Evolutionary conservation across 1,140 invertebrate species (phyloP).

Genomic region (Meloidogyne exigua): DNA sequence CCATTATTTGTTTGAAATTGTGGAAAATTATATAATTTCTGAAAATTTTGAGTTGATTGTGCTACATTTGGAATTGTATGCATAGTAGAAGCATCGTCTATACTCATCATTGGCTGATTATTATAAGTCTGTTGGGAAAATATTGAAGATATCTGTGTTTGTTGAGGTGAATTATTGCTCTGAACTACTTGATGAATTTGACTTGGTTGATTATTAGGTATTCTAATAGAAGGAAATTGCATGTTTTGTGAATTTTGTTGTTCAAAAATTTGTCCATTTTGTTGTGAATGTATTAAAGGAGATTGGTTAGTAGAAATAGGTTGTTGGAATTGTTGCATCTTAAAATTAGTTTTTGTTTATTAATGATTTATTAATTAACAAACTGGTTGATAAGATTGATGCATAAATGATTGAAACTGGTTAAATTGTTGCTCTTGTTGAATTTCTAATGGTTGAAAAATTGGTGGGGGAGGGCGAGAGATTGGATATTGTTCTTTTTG

Average conservation of each 20-base stretch:
- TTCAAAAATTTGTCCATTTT: slow-evolving; percentile 18
- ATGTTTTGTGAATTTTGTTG: slow-evolving; percentile 25
- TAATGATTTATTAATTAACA: neutral
- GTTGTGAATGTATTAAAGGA: slow-evolving; percentile 9
- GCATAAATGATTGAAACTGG: slow-evolving; percentile 54
- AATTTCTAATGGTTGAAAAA: neutral
- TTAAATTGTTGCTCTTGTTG: slow-evolving; percentile 22
- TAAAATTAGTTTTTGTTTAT: slow-evolving; percentile 12
- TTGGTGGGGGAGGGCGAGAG: neutral
- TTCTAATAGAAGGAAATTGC: neutral
- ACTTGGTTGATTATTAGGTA: neutral
- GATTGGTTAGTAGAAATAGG: neutral
- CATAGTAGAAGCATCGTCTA: slow-evolving; percentile 1
- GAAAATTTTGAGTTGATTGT: slow-evolving; percentile 5
- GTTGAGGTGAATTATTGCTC: slow-evolving; percentile 6
- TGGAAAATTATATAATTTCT: slow-evolving; percentile 5
- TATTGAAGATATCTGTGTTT: slow-evolving; percentile 18
- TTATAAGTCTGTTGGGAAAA: slow-evolving; percentile 4
- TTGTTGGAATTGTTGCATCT: slow-evolving; percentile 30
- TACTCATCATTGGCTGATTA: neutral
- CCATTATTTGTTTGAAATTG: neutral
- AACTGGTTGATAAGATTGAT: slow-evolving; percentile 46
- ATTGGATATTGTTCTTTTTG: neutral
- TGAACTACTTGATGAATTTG: slow-evolving; percentile 6
- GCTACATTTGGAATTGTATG: slow-evolving; percentile 31